Evolutionary conservation across 1,140 invertebrate genomes (phyloP).

Genomic region (Conopomorpha cramerella): DNA sequence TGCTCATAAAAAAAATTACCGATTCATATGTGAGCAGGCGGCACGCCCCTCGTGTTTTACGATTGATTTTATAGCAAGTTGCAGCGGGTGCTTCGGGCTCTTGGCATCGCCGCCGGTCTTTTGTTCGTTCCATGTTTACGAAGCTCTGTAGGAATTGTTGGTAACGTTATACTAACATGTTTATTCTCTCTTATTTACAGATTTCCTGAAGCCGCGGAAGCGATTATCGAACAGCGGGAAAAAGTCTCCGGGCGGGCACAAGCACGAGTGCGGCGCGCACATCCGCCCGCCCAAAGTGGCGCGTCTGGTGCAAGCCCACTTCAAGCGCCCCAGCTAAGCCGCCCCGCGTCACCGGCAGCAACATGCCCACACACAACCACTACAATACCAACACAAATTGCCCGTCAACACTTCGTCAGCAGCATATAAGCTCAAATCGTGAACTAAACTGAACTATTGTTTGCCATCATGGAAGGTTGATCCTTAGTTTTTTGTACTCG

Average conservation of each 20-base stretch:
- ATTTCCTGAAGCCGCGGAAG: slow-evolving; percentile 53
- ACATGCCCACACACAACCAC: slow-evolving; percentile 6
- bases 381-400: background rate
- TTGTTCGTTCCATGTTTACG: slow-evolving; percentile 1
- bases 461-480: too few species aligned
- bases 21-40: slow-evolving; percentile 13
- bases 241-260: slow-evolving; percentile 35
- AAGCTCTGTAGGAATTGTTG: background rate
- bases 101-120: slow-evolving; percentile 3
- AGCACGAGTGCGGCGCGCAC: slow-evolving; percentile 39
- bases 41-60: slow-evolving; percentile 25
- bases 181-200: slow-evolving; percentile 23
- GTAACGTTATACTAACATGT: background rate
- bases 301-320: slow-evolving; percentile 30
- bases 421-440: too few species aligned
- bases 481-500: background rate
- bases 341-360: slow-evolving; percentile 3
- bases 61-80: slow-evolving; percentile 15
- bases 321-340: slow-evolving; percentile 48
- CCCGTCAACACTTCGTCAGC: slow-evolving; percentile 1
- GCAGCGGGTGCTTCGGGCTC: too few species aligned
- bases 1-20: slow-evolving; percentile 29
- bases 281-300: slow-evolving; percentile 47
- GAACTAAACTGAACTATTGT: too few species aligned
- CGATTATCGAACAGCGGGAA: slow-evolving; percentile 35